Conservation (phyloP, 1,140 invertebrate species). For the Leptonema lineaticorne region DNA sequence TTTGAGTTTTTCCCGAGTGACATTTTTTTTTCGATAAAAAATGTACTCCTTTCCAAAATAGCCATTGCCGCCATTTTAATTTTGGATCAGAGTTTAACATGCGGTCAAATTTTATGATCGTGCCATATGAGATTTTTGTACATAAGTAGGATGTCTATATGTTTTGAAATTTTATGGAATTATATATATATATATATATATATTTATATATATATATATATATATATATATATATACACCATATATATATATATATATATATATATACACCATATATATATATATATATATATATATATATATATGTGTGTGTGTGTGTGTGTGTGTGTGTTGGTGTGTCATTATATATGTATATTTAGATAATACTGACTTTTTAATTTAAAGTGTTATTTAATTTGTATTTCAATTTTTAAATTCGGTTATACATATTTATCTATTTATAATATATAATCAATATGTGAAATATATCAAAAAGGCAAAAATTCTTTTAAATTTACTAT, state of each 20-base stretch:
- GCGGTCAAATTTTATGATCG: neutral
- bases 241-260: neutral
- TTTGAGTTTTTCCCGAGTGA: neutral
- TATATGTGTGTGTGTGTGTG: no score
- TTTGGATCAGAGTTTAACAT: neutral
- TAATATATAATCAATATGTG: no score
- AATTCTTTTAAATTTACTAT: no score
- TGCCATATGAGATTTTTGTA: neutral
- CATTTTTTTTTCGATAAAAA: neutral
- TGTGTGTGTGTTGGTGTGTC: no score
- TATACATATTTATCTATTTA: no score
- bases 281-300: no score
- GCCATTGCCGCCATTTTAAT: neutral
- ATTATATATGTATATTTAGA: no score
- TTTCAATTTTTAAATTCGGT: no score
- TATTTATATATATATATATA: neutral
- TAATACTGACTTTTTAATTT: no score
- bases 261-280: no score
- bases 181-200: neutral
- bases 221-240: neutral
- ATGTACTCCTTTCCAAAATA: neutral
- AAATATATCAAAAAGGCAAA: no score
- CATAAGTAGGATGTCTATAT: neutral
- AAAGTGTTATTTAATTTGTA: no score
- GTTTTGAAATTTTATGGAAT: neutral